Evolutionary conservation across 2,113 vertebrate genomes (phyloP), one percentile per base, ranked within the genome.

Genomic region (Urocolius indicus): DNA sequence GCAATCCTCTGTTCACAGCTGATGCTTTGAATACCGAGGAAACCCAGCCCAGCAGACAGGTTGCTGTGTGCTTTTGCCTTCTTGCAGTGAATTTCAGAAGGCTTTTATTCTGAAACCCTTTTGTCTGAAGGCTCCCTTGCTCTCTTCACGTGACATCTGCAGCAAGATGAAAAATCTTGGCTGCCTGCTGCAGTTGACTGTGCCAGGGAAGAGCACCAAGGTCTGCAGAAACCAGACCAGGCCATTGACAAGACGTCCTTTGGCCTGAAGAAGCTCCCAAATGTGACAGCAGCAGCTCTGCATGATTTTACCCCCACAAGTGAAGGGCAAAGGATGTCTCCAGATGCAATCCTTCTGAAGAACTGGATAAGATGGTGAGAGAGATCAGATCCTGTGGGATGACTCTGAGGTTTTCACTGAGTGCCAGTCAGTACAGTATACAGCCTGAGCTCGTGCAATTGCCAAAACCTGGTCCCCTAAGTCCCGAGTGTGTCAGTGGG

Each of bases 61-160:
- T 3, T 61, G 58, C 49, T 49, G 20, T 74, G 78, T 71, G 43
- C 0, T 63, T 93, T 90, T 87, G 57, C 52, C 61, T 78, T 72
- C 49, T 89, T 84, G 77, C 32, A 43, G 13, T 62, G 45, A 59
- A 34, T 72, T 84, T 67, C 68, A 66, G 61, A 48, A 32, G 77
- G 49, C 71, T 95, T 93, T 93, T 73, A 82, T 87, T 90, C 81
- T 68, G 69, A 92, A 94, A 66, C 59, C 13, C 43, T 81, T 74
- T 74, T 94, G 48, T 84, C 93, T 94, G 68, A 87, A 75, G 61
- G 24, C 21, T 29, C 3, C 76, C 74, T 86, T 66, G 38, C 8
- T 32, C 41, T 41, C n/a, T 59, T 87, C 90, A 41, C 5, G 0
- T 58, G 82, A 61, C 63, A 58, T 49, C 30, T 1, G 0, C 34